Base-by-base conservation (phyloP, 2,888 invertebrate genomes). In the Spodoptera exigua region DNA sequence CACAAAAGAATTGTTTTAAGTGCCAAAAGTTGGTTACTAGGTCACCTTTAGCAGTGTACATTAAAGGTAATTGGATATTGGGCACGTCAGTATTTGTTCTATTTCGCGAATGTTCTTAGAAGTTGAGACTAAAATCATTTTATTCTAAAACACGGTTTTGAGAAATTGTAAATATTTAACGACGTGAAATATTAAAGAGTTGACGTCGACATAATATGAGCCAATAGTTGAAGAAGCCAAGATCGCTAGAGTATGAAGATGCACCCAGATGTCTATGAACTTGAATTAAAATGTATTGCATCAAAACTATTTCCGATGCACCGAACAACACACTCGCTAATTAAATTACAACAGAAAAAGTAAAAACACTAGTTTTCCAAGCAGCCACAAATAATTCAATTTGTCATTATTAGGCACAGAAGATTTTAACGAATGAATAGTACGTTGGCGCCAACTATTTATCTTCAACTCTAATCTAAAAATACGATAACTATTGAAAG, bases 41-140 rank as follows among this genome's bases (percentile, higher is more conserved):
- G 89, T 87, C 88, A 89, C 88, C 89, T 81, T 79, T 80, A 52
- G 72, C 66, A 75, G 67, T 83, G 83, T 84, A 81, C 81, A 81
- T 80, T 79, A 78, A 80, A 84, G 80, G 88, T 85, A 88, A 89
- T 85, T 72, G 78, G 79, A 87, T 79, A 83, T 61, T 48, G 2
- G 27, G 18, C 36, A 57, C 57, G 43, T 55, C 63, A 75, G 74
- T 64, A 64, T 52, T 76, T 76, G 83, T 56, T 78, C 73, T 74
- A 73, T 80, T 83, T 71, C 69, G 48, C 14, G 34, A 34, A 13
- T 45, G 52, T 61, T 85, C 86, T 79, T 35, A 69, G 87, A 88
- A 89, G 61, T 53, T 32, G 5, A 51, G 54, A 48, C 35, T 32
- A 46, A 62, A 46, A 55, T 52, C 53, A 48, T 13, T 43, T 4